These are phyloP conservation scores for Pseudochirops cupreus DNA, from an alignment of 2,797 vertebrate genomes.

Conservation along the genomic window DNA sequence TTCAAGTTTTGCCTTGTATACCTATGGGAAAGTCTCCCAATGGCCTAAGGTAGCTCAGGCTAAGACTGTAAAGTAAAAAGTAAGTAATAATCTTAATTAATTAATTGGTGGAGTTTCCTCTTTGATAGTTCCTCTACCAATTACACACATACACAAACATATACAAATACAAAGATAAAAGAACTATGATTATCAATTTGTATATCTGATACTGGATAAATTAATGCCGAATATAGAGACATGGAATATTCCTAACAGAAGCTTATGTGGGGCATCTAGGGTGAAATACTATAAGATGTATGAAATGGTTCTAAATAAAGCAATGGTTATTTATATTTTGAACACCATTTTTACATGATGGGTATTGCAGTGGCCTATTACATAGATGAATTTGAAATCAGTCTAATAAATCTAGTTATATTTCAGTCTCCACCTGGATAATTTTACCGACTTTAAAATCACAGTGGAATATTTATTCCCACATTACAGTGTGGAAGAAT, in stretches of 20 bases:
- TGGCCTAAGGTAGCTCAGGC: background rate
- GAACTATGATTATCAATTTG: background rate
- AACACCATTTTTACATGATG: background rate
- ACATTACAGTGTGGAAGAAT: constrained; percentile 1
- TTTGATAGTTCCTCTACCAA: background rate
- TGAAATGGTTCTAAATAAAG: background rate
- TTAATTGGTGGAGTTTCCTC: background rate
- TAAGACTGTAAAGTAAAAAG: background rate
- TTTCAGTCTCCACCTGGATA: constrained; percentile 44
- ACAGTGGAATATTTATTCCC: constrained; percentile 54
- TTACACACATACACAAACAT: background rate
- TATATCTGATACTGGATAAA: background rate
- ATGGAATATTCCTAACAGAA: background rate
- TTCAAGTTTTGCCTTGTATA: background rate
- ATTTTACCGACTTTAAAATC: constrained; percentile 47
- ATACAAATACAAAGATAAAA: background rate
- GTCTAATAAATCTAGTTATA: constrained; percentile 34
- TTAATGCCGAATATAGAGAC: background rate
- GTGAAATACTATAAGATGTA: background rate
- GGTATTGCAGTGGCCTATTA: background rate
- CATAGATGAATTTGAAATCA: constrained; percentile 34
- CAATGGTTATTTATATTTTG: constrained; percentile 42
- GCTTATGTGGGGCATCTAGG: background rate
- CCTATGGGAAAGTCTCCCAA: background rate
- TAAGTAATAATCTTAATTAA: background rate